phyloP scores from a whole-genome alignment of 1,140 invertebrate species.

The Tenebrio molitor region DNA sequence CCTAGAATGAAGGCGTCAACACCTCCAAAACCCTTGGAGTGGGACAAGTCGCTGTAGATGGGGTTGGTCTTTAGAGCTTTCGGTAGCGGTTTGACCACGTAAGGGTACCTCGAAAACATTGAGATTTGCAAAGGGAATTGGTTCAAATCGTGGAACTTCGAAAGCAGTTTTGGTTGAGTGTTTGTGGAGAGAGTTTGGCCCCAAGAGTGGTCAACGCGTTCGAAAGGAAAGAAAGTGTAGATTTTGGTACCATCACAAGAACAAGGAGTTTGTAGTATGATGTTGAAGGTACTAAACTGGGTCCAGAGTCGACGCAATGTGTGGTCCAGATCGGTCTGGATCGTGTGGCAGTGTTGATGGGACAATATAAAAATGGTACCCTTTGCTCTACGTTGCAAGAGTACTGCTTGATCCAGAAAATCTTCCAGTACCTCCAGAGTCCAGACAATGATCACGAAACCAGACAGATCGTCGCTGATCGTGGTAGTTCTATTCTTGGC shows the following conservation, averaged over 20 bases:
- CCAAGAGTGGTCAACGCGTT: neutral
- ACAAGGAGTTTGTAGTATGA: neutral
- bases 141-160: conserved; percentile 5
- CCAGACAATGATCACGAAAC: too few species aligned
- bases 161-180: too few species aligned
- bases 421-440: too few species aligned
- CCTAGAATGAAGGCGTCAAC: conserved; percentile 62
- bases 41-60: conserved; percentile 36
- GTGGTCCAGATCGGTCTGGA: neutral
- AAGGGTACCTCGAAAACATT: neutral
- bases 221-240: neutral
- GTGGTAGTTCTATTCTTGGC: neutral
- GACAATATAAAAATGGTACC: neutral
- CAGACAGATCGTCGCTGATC: too few species aligned
- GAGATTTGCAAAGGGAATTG: neutral
- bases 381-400: neutral
- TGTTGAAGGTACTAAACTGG: neutral
- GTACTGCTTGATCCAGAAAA: neutral
- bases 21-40: conserved; percentile 49
- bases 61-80: conserved; percentile 11
- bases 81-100: neutral
- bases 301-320: neutral
- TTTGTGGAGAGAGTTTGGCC: too few species aligned
- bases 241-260: conserved; percentile 2
- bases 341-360: neutral